Evolutionary conservation across 2,113 vertebrate species (phyloP).

Genomic region (Ptilonorhynchus violaceus): DNA sequence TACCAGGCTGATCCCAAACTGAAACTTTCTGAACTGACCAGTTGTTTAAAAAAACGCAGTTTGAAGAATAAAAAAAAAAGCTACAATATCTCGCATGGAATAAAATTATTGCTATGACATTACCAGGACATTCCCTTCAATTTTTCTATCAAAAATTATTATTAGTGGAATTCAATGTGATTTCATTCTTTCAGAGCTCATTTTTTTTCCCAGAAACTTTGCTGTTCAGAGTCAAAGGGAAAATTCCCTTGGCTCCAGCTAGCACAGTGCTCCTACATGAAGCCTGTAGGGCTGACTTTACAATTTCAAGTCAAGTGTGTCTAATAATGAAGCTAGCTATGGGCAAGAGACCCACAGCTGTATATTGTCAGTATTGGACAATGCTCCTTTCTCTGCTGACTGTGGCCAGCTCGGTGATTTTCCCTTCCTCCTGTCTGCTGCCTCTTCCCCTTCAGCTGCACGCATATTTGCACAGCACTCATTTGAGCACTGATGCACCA

Average conservation of each 20-base stretch:
- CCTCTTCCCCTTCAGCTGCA: not conserved
- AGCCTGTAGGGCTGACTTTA: not conserved
- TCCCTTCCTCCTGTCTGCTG: not conserved
- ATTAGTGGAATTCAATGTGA: not conserved
- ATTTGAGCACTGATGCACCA: not conserved
- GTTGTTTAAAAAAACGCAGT: not conserved
- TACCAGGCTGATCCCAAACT: not conserved
- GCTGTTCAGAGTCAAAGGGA: not conserved
- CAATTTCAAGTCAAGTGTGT: not conserved
- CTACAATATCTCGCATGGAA: not conserved
- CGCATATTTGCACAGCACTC: not conserved
- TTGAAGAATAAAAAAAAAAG: not conserved
- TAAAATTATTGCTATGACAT: not conserved
- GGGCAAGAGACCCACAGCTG: not conserved
- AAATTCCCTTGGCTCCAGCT: not conserved
- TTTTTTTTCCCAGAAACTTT: not conserved
- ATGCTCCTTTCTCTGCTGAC: not conserved
- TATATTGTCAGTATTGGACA: accelerated
- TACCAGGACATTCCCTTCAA: not conserved
- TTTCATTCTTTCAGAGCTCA: not conserved
- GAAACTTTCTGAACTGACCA: not conserved
- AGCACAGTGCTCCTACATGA: not conserved
- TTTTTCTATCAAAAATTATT: not conserved
- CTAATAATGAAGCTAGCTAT: not conserved
- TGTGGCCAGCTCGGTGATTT: not conserved